A percentile compares a stretch with the other conserved stretches of the same genome.
These are phyloP conservation scores for Drosophila robusta DNA, from an alignment of 2,888 invertebrate genomes.

Conservation along the genomic window DNA sequence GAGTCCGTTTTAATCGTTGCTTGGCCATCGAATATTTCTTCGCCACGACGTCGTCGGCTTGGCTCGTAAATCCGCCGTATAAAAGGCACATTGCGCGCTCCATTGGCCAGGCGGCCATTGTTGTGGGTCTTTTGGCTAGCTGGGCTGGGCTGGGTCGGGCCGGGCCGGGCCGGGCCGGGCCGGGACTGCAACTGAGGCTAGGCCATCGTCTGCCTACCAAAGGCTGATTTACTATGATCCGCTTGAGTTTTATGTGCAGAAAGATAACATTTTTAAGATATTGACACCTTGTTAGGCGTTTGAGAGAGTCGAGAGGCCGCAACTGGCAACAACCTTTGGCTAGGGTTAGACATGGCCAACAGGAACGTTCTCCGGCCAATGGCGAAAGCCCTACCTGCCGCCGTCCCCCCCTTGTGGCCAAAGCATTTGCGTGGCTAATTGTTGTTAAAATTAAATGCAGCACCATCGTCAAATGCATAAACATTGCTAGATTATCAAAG, in stretches of 20 bases:
- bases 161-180: constrained; percentile 10
- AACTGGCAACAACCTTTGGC: constrained; percentile 38
- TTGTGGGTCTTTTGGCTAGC: constrained; percentile 46
- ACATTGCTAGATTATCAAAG: constrained; percentile 56
- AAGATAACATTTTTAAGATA: constrained; percentile 83
- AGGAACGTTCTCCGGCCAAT: constrained; percentile 25
- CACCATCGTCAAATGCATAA: constrained; percentile 69
- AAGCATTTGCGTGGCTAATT: constrained; percentile 74
- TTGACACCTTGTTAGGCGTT: constrained; percentile 84
- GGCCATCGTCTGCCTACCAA: constrained; percentile 67
- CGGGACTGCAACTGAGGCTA: constrained; percentile 20
- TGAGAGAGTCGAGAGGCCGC: constrained; percentile 54
- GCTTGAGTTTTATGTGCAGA: constrained; percentile 82
- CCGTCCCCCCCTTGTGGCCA: constrained; percentile 30
- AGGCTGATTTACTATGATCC: constrained; percentile 83
- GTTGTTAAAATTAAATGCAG: constrained; percentile 77
- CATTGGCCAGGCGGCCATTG: constrained; percentile 73
- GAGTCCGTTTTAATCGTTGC: constrained; percentile 81
- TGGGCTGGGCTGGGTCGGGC: constrained; percentile 11
- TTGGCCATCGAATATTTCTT: constrained; percentile 80
- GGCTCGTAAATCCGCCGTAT: constrained; percentile 79
- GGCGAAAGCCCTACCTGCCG: constrained; percentile 6
- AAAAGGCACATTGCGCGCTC: constrained; percentile 73
- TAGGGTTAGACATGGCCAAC: constrained; percentile 42
- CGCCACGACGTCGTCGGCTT: constrained; percentile 74